Evolutionary conservation across 2,888 invertebrate genomes (phyloP), one percentile per base, ranked within the genome.

Genomic region (Amiota minor): DNA sequence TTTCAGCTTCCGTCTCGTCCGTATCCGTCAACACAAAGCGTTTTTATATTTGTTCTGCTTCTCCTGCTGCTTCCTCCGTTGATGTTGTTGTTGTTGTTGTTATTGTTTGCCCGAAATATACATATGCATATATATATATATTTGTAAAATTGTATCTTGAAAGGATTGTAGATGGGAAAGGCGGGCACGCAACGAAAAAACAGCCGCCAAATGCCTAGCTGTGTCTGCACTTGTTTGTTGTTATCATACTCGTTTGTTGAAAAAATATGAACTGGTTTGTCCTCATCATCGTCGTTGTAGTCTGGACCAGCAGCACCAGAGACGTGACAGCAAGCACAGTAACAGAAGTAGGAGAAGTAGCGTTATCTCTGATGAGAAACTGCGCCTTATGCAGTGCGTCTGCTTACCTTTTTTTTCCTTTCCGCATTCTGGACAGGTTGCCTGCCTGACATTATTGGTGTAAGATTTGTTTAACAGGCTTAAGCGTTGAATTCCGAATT

Each of bases 1-100:
- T 68, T 68, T 68, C 67, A 53, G 53, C 67, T 68, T 68, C 62
- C 62, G 23, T 10, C 14, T 45, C 45, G 62, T 35, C 45, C n/a
- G 35, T 45, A 23, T 62, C 53, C 67, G 67, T 68, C 16, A 35
- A 35, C 6, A 6, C 2, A 35, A 8, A 35, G 65, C 53, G 53
- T 49, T 47, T 46, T n/a, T 20, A 18, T 64, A 16, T 16, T 62
- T 20, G 20, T 62, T 20, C 62, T 47, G 65, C 49, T 35, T 35
- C 35, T 35, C 35, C 35, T 35, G 23, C 2, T 23, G 23, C 3
- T 23, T 23, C 53, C 14, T 11, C 53, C 10, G 16, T 16, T 16
- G n/a, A 14, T 9, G n/a, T 9, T 10, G 8, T 53, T 53, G n/a
- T 9, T 10, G 8, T 53, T 53, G 4, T 8, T 9, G 16, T 9